Evolutionary conservation across 2,113 vertebrate genomes (phyloP).

Genomic region (Takifugu bimaculatus): DNA sequence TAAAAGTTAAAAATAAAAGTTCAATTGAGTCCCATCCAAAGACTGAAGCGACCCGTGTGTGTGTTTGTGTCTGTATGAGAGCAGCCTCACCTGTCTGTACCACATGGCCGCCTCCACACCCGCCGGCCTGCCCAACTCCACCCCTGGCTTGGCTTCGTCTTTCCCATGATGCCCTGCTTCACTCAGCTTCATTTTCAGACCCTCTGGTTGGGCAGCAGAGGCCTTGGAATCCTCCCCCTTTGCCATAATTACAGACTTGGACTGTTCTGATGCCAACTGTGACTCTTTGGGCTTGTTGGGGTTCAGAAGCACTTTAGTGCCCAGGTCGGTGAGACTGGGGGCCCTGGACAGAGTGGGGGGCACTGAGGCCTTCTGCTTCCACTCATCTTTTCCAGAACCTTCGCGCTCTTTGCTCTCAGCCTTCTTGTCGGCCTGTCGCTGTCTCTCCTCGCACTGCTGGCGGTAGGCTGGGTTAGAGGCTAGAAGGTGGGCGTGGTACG

Average conservation of each 20-base stretch:
- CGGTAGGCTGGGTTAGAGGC: slow-evolving; percentile 86
- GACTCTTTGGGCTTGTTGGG: slow-evolving; percentile 42
- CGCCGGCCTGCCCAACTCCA: slow-evolving; percentile 78
- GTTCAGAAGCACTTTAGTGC: slow-evolving; percentile 76
- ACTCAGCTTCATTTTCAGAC: slow-evolving; percentile 88
- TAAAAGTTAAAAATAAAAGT: too few relatives aligned
- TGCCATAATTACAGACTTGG: slow-evolving; percentile 91
- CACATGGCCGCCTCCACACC: slow-evolving; percentile 89
- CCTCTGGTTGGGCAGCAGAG: slow-evolving; percentile 76
- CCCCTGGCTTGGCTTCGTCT: slow-evolving; percentile 81
- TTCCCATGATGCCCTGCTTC: slow-evolving; percentile 85
- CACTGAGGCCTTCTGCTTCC: slow-evolving; percentile 86
- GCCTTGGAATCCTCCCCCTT: slow-evolving; percentile 87
- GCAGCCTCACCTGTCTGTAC: slow-evolving; percentile 89
- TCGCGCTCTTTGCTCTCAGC: slow-evolving; percentile 68
- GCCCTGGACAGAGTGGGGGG: slow-evolving; percentile 86
- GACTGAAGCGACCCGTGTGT: too few relatives aligned
- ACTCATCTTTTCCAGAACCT: slow-evolving; percentile 74
- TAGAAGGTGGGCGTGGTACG: slow-evolving; percentile 90
- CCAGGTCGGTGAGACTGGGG: slow-evolving; percentile 87
- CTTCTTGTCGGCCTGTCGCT: slow-evolving; percentile 82
- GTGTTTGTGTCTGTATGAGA: too few relatives aligned
- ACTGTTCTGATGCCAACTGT: slow-evolving; percentile 64
- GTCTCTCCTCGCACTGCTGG: slow-evolving; percentile 89
- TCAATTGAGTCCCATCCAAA: too few relatives aligned